Conservation (phyloP, 2,113 vertebrate genomes). For the Panurus biarmicus region DNA sequence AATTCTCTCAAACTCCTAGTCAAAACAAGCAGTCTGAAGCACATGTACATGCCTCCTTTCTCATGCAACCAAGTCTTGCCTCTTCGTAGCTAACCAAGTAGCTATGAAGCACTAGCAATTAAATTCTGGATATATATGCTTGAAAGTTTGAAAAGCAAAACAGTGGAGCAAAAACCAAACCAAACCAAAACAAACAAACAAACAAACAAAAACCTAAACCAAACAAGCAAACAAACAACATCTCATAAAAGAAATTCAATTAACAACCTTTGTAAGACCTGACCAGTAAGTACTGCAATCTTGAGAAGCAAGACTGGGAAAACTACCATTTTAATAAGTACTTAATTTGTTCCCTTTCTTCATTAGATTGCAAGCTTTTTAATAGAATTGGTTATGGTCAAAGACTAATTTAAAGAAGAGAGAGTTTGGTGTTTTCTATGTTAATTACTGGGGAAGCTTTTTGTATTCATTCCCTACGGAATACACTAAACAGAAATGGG, state of each 20-base stretch:
- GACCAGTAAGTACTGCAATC: not conserved
- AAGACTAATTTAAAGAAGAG: not conserved
- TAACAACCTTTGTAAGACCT: not conserved
- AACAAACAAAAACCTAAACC: not conserved
- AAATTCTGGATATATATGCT: not conserved
- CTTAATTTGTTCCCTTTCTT: not conserved
- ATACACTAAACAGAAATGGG: not conserved
- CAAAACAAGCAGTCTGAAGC: not conserved
- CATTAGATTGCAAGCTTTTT: not conserved
- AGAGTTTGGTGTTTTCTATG: not conserved
- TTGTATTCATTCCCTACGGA: not conserved
- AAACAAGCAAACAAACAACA: not conserved
- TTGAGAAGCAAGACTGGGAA: not conserved
- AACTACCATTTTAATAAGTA: not conserved
- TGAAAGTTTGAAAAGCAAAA: not conserved
- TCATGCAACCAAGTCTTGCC: not conserved
- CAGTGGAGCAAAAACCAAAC: accelerated
- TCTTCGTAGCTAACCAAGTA: not conserved
- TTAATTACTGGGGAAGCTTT: not conserved
- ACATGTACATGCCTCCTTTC: not conserved
- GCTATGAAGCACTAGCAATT: not conserved
- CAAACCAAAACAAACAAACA: not conserved
- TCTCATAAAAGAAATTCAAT: not conserved
- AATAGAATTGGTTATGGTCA: not conserved
- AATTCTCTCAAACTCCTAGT: not conserved